Evolutionary conservation across 1,140 invertebrate species (phyloP).

Genomic region (Diorhabda carinulata): DNA sequence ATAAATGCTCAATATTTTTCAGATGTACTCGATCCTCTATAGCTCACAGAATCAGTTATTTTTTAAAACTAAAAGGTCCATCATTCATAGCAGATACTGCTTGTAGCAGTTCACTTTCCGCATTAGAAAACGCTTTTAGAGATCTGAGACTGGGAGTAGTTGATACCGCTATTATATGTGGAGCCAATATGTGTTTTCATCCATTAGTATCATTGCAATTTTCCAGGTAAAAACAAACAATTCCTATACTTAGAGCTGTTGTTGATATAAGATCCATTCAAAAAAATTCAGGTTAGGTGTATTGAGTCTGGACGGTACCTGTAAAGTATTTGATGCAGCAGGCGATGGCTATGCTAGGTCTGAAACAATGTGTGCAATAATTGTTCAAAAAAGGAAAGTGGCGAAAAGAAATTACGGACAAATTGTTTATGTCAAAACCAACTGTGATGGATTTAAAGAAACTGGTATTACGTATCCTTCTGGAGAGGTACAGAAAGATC

Average conservation of each 20-base stretch:
- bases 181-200: conserved; percentile 78
- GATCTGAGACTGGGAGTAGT: conserved; percentile 73
- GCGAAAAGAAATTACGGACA: conserved; percentile 69
- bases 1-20: conserved; percentile 14
- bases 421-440: conserved; percentile 58
- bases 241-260: neutral
- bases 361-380: conserved; percentile 71
- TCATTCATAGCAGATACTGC: conserved; percentile 84
- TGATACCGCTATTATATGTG: conserved; percentile 84
- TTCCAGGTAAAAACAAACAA: conserved; percentile 49
- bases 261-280: too few relatives aligned
- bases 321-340: conserved; percentile 84
- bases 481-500: conserved; percentile 70
- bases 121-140: conserved; percentile 76
- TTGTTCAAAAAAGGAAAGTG: conserved; percentile 76
- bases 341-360: conserved; percentile 72
- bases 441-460: conserved; percentile 76
- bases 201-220: conserved; percentile 84
- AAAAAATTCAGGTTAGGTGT: conserved; percentile 66
- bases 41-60: conserved; percentile 82
- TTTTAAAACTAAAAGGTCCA: conserved; percentile 66
- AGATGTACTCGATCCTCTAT: conserved; percentile 86
- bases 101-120: conserved; percentile 84
- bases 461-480: conserved; percentile 89
- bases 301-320: conserved; percentile 77